phyloP scores from a whole-genome alignment of 2,113 vertebrate species.

The Odocoileus virginianus region DNA sequence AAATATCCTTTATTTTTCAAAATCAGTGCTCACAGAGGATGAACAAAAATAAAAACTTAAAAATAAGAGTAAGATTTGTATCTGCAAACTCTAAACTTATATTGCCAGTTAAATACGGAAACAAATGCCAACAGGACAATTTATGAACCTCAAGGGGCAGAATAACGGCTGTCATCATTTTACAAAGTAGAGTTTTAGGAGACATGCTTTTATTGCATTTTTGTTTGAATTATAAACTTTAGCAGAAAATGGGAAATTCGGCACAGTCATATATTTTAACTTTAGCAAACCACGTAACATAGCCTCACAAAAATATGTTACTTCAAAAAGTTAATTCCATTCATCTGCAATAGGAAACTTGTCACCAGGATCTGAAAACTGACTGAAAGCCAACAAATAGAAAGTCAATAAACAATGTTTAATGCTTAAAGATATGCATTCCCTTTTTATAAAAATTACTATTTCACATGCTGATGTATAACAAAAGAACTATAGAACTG shows the following conservation, averaged over 20 bases:
- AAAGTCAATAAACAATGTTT: not conserved
- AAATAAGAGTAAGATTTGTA: not conserved
- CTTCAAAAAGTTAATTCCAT: slow-evolving; percentile 48
- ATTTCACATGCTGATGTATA: not conserved
- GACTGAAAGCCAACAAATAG: not conserved
- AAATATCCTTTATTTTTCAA: not conserved
- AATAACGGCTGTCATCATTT: not conserved
- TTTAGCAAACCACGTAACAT: not conserved
- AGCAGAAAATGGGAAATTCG: not conserved
- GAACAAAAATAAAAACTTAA: not conserved
- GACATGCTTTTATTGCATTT: not conserved
- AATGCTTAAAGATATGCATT: not conserved
- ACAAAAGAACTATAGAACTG: not conserved
- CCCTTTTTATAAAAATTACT: not conserved
- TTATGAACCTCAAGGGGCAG: not conserved
- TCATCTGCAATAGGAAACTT: slow-evolving; percentile 16
- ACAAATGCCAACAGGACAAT: not conserved
- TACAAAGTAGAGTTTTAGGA: not conserved
- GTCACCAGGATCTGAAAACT: not conserved
- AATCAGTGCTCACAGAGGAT: not conserved
- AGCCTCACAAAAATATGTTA: not conserved
- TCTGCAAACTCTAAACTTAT: not conserved
- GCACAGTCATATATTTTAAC: not conserved
- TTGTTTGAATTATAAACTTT: slow-evolving; percentile 36
- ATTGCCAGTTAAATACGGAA: not conserved